Base-by-base conservation (phyloP, 2,888 invertebrate genomes). In the Drosophila demipolita region DNA sequence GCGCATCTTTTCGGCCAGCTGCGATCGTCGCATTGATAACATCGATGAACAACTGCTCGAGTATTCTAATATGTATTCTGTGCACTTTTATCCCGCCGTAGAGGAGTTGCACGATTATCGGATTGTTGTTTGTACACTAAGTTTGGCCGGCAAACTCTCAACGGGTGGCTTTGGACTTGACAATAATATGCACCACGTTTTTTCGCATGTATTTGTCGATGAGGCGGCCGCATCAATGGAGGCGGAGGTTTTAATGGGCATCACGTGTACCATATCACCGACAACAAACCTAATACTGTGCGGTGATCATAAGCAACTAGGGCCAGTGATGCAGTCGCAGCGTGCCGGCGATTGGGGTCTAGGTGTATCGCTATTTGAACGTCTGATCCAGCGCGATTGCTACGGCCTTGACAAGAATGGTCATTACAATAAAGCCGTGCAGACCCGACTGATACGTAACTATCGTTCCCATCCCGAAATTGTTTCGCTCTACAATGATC, bases 171-270 rank as follows among this genome's bases (percentile, higher is more conserved):
- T 92, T 58, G 91, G 90, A 1, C 60, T 73, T 3, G 57, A 61
- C 3, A 62, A 59, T 12, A 29, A 59, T 6, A 70, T 77, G 65
- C 48, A 20, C 11, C 36, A 58, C 20, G 67, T 89, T 6, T 96
- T 96, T 90, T 94, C 95, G 1, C 96, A 96, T 89, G 94, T 96
- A 11, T 96, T 97, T 90, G 94, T 97, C 53, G 97, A 97, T 90
- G 97, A 97, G 93, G 96, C 96, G 20, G 96, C 96, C 0, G 96
- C 97, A 87, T 95, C 96, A 0, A 94, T 94, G 7, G 96, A 96
- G 92, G 95, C 96, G 0, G 96, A 96, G 91, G 93, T 94, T n/a
- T 88, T 95, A 50, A 94, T 96, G 82, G 95, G 95, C 12, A 92
- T 95, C 54, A 93, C 93, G 38, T 92, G 91, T 55, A 84, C 92